A percentile compares a stretch with the other conserved stretches of the same genome.
Evolutionary conservation across 2,797 vertebrate genomes (phyloP).

Genomic region (Sebastes aleutianus): DNA sequence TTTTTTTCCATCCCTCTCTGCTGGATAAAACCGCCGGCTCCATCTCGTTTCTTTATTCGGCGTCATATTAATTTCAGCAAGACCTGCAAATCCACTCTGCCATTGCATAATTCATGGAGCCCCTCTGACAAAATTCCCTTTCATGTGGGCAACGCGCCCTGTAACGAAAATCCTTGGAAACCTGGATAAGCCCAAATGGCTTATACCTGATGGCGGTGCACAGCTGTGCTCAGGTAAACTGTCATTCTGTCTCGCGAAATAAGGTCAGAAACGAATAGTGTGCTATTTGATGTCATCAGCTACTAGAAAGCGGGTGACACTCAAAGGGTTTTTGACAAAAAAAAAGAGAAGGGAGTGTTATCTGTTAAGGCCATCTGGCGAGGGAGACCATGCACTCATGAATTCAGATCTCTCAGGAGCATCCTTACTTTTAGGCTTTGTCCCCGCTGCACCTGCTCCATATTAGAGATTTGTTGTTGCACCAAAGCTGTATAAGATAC

Average conservation of each 20-base stretch:
- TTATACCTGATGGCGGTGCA: slow-evolving; percentile 65
- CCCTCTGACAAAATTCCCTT: slow-evolving; percentile 72
- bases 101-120: slow-evolving; percentile 75
- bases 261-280: slow-evolving; percentile 59
- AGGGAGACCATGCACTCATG: slow-evolving; percentile 15
- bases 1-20: slow-evolving; percentile 6
- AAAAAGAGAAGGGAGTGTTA: slow-evolving; percentile 20
- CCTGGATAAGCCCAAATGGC: slow-evolving; percentile 69
- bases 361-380: slow-evolving; percentile 36
- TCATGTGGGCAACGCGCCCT: slow-evolving; percentile 64
- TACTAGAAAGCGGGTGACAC: slow-evolving; percentile 30
- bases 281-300: slow-evolving; percentile 55
- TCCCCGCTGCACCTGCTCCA: not conserved
- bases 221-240: slow-evolving; percentile 71
- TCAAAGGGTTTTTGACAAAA: slow-evolving; percentile 20
- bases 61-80: slow-evolving; percentile 75
- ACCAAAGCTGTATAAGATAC: not conserved
- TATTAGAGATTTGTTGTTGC: slow-evolving; percentile 12
- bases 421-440: not conserved
- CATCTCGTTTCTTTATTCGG: slow-evolving; percentile 56
- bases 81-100: slow-evolving; percentile 73
- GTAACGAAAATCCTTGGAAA: slow-evolving; percentile 71
- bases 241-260: slow-evolving; percentile 51
- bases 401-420: slow-evolving; percentile 13
- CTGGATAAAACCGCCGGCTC: slow-evolving; percentile 35